These are phyloP conservation scores for Calonectris borealis DNA, from an alignment of 2,113 vertebrate genomes.

Conservation along the genomic window DNA sequence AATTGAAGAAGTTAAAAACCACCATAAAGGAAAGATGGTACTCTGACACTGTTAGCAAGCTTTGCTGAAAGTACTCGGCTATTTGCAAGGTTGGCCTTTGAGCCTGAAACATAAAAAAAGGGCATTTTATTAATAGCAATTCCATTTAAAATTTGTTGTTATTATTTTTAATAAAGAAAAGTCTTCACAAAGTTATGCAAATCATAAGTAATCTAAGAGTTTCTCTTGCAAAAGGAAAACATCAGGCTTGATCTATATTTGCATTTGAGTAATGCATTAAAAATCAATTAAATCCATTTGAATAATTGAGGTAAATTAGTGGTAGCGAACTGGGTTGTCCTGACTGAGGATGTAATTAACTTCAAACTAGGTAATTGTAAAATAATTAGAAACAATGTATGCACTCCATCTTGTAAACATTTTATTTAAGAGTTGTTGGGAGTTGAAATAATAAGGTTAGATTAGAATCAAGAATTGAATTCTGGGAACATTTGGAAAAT, in stretches of 20 bases:
- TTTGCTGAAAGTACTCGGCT: not conserved
- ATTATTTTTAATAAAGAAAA: not conserved
- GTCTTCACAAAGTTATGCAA: conserved; percentile 19
- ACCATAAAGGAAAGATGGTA: not conserved
- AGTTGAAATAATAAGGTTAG: not conserved
- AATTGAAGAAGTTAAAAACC: not conserved
- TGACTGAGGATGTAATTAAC: conserved; percentile 35
- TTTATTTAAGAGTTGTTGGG: not conserved
- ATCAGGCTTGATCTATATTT: conserved; percentile 28
- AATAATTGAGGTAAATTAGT: conserved; percentile 49
- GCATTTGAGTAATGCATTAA: conserved; percentile 37
- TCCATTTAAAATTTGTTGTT: not conserved
- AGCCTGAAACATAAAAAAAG: not conserved
- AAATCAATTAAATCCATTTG: conserved; percentile 24
- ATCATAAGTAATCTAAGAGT: not conserved
- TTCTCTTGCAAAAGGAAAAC: conserved; percentile 10
- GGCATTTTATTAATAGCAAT: not conserved
- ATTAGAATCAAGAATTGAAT: not conserved
- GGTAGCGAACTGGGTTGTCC: conserved; percentile 27
- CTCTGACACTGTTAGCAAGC: not conserved
- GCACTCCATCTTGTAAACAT: conserved; percentile 13
- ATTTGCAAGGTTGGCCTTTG: not conserved
- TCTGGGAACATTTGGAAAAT: not conserved
- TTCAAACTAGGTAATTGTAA: conserved; percentile 32
- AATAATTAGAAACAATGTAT: conserved; percentile 25